Percentiles rank a stretch among this genome's conserved stretches.
Conservation (phyloP, 1,140 invertebrate species). For the Drosophila fuyamai region DNA sequence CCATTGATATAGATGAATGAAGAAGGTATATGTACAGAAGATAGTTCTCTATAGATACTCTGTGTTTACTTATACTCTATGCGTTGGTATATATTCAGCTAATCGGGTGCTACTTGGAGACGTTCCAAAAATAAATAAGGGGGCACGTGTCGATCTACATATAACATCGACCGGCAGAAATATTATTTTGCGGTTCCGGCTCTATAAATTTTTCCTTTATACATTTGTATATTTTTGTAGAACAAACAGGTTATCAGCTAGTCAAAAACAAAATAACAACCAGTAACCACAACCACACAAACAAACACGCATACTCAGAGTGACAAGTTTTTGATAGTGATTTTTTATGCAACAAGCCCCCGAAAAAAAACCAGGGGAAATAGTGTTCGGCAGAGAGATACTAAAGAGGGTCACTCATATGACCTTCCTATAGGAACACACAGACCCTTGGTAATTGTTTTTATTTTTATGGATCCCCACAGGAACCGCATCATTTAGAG, state of each 20-base stretch:
- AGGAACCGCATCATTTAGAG: slow-evolving; percentile 70
- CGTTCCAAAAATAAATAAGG: slow-evolving; percentile 63
- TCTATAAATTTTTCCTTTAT: slow-evolving; percentile 36
- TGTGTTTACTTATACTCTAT: slow-evolving; percentile 18
- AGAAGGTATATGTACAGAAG: not conserved
- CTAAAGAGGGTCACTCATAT: slow-evolving; percentile 9
- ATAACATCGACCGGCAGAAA: slow-evolving; percentile 28
- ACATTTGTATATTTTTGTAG: slow-evolving; percentile 22
- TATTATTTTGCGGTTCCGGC: slow-evolving; percentile 46
- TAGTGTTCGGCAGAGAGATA: slow-evolving; percentile 5
- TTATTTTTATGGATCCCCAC: slow-evolving; percentile 59
- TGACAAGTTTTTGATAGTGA: slow-evolving; percentile 71
- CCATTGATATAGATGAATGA: slow-evolving; percentile 1
- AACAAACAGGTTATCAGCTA: slow-evolving; percentile 72
- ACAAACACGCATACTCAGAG: slow-evolving; percentile 14
- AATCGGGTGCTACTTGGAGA: slow-evolving; percentile 46
- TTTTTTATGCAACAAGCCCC: slow-evolving; percentile 48
- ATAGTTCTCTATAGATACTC: slow-evolving; percentile 11
- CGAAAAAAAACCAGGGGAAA: slow-evolving; percentile 6
- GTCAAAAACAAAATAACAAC: slow-evolving; percentile 46
- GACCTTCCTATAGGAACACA: slow-evolving; percentile 53
- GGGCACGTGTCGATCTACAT: slow-evolving; percentile 63
- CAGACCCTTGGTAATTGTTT: slow-evolving; percentile 43
- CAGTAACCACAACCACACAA: slow-evolving; percentile 20
- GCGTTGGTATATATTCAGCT: slow-evolving; percentile 20